Evolutionary conservation across 2,888 invertebrate genomes (phyloP), one percentile per base, ranked within the genome.

Genomic region (Osmoderma eremita): DNA sequence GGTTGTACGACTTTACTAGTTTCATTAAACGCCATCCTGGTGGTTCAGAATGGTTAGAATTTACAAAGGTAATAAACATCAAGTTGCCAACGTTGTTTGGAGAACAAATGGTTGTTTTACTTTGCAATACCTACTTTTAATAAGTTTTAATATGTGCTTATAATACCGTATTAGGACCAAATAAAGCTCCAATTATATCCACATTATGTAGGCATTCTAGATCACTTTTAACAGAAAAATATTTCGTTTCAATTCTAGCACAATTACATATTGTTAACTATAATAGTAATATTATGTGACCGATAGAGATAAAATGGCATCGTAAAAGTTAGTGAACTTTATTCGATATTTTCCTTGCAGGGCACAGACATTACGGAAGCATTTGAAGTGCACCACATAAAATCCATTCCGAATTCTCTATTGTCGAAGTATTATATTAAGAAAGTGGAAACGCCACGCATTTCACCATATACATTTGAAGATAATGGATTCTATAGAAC

Each of bases 21-120:
- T 98, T 95, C 79, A 84, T 92, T 3, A 81, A 88, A 2, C 86
- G 83, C 50, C 98, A 98, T 84, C 98, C 97, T 0, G 95, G 96
- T 39, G 94, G 97, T 0, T 75, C 84, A 0, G 90, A 91, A 77
- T 94, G 93, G 93, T 76, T 94, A 56, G 82, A 83, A 30, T 82
- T 90, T 53, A 88, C 91, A 0, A 88, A 90, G 84, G 92, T 88
- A 82, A 66, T 30, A 17, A 30, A 30, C 30, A 30, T 30, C 5
- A 1, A 18, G 17, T 45, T 45, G 17, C 8, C 3, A 17, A 1
- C 10, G 8, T 18, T 17, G 3, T 17, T 2, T 10, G 5, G 6
- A 3, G 24, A 4, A 24, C 3, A 24, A 4, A 24, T 24, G 5
- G 41, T n/a, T 13, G 2, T 3, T 10, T n/a, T 41, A n/a, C 8